Evolutionary conservation across 2,113 vertebrate genomes (phyloP).

Genomic region (Podilymbus podiceps): DNA sequence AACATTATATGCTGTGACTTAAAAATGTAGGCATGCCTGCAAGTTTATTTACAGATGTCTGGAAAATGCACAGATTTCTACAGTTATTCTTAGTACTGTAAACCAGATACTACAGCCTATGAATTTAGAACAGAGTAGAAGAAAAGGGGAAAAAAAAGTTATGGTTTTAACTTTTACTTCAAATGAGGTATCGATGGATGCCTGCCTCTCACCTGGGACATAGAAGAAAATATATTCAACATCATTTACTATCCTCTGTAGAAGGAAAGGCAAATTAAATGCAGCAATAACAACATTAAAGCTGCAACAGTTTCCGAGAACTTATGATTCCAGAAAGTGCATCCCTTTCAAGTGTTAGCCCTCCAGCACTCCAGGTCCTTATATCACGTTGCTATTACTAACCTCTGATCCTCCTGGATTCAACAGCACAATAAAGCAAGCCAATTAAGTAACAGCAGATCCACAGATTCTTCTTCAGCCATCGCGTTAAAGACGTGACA

Average conservation of each 20-base stretch:
- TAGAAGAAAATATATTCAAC: neutral
- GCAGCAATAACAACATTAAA: constrained; percentile 7
- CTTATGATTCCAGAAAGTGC: neutral
- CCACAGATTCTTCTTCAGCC: neutral
- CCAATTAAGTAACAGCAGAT: neutral
- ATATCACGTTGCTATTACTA: neutral
- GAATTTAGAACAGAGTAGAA: neutral
- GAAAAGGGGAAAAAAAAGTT: neutral
- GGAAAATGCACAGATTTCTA: neutral
- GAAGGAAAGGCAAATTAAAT: constrained; percentile 16
- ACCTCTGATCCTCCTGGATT: constrained; percentile 19
- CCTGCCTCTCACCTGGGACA: neutral
- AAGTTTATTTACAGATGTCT: neutral
- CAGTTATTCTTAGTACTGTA: constrained; percentile 9
- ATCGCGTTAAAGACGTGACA: neutral
- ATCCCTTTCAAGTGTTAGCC: constrained; percentile 3
- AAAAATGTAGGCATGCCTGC: neutral
- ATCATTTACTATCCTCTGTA: neutral
- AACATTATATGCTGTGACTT: neutral
- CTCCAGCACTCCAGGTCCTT: neutral
- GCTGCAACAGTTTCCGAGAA: constrained; percentile 2
- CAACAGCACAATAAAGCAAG: neutral
- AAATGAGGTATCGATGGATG: neutral
- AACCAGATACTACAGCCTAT: neutral
- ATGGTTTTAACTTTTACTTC: neutral